Conservation (phyloP, 2,113 vertebrate species). For the Acanthochromis polyacanthus region DNA sequence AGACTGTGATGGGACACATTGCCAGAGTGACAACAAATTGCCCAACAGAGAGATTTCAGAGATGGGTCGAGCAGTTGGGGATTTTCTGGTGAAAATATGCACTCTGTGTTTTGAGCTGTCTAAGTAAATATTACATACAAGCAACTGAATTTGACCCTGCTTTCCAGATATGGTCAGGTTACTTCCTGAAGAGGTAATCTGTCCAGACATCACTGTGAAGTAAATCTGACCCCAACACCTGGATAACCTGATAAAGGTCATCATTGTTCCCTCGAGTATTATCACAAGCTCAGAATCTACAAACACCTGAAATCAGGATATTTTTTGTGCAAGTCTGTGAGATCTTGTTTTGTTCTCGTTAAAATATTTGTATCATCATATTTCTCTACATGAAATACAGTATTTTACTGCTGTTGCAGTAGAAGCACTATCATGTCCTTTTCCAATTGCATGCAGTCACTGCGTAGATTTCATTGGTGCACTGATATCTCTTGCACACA, state of each 20-base stretch:
- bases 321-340: not conserved
- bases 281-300: slow-evolving; percentile 1
- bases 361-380: not conserved
- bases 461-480: not conserved
- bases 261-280: slow-evolving; percentile 5
- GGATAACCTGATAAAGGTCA: not conserved
- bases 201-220: slow-evolving; percentile 16
- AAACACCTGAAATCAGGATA: slow-evolving; percentile 25
- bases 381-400: not conserved
- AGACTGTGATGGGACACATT: no score
- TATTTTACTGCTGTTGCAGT: not conserved
- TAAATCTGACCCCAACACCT: slow-evolving; percentile 33
- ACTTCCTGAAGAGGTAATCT: slow-evolving; percentile 18
- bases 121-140: not conserved
- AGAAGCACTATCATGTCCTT: not conserved
- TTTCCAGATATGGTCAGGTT: not conserved
- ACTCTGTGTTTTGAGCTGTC: no score
- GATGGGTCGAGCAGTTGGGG: no score
- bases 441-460: not conserved
- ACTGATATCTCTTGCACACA: not conserved
- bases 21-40: no score
- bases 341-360: not conserved
- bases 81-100: not conserved
- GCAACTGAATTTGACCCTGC: not conserved
- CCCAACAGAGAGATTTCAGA: no score